Conservation (phyloP, 2,113 vertebrate species). For the Furnarius figulus region DNA sequence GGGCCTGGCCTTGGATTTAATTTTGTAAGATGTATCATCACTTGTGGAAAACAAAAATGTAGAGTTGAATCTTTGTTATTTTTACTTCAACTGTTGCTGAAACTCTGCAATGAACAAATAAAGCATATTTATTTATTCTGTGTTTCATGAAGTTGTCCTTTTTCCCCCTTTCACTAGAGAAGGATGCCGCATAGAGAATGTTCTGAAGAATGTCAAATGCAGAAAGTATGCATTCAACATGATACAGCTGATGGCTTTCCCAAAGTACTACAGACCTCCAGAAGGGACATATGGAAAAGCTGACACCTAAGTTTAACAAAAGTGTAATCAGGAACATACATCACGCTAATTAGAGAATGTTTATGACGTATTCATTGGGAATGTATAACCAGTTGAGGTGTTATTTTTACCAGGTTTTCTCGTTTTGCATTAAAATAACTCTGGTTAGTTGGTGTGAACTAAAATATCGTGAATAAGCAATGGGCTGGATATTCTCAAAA, state of each 20-base stretch:
- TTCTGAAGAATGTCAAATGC: constrained; percentile 98
- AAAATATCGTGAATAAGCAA: background rate
- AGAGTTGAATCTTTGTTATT: constrained; percentile 86
- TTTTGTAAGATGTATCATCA: constrained; percentile 91
- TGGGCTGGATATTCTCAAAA: background rate
- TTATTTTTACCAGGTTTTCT: background rate
- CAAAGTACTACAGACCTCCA: constrained; percentile 95
- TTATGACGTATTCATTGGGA: background rate
- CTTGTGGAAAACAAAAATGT: constrained; percentile 80
- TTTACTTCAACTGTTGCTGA: constrained; percentile 83
- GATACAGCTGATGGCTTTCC: constrained; percentile 98
- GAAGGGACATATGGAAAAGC: constrained; percentile 97
- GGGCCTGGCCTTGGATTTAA: constrained; percentile 86
- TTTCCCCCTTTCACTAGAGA: constrained; percentile 88
- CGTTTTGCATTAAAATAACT: background rate
- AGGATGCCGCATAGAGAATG: constrained; percentile 99
- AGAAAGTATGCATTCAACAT: constrained; percentile 99
- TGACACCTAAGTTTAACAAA: constrained; percentile 83
- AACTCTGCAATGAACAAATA: constrained; percentile 87
- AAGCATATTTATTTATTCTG: constrained; percentile 83
- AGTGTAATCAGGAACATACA: constrained; percentile 65
- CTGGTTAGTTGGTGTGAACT: background rate
- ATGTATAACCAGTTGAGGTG: constrained; percentile 34
- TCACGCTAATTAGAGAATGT: constrained; percentile 42
- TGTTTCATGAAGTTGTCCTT: constrained; percentile 85